Base-by-base conservation (phyloP, 1,140 invertebrate genomes). In the Spodoptera frugiperda region DNA sequence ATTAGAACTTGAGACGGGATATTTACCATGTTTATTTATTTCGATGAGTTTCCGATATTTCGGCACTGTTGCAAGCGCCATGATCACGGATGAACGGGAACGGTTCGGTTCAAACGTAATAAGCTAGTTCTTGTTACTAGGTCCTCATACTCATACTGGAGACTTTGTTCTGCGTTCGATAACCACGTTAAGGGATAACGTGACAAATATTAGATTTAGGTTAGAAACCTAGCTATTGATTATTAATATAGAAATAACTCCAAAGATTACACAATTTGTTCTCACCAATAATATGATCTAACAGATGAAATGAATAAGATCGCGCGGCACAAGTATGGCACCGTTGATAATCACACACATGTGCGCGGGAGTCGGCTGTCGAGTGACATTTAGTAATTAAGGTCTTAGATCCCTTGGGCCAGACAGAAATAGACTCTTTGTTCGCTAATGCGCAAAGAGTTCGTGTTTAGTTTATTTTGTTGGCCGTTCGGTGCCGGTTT, bases 311-410 rank as follows among this genome's bases (percentile, higher is more conserved):
- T 39, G 33, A 59, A 55, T 14, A 59, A 15, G 68, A 25, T 48
- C 15, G 30, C 10, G 30, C 19, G 49, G 19, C 14, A 30, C 70
- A 57, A 55, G 17, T 74, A 63, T 61, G 73, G 59, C 63, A 53
- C 30, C 68, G 54, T 77, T 63, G 59, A 59, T 59, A 59, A n/a
- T 54, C 51, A 9, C 70, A 73, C 70, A 73, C 59, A 55, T 73
- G 70, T 78, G 79, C 63, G 71, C 70, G 70, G 71, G 79, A 79
- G 78, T 79, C 44, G 55, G 30, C 67, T 70, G 78, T 54, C 59
- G 76, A 74, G 51, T 76, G 78, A 79, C 78, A 76, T 25, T n/a
- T 61, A 54, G 72, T 80, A 80, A 80, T 80, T 80, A 80, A 78
- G 79, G 79, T 78, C 78, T 68, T 73, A 73, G 70, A 70, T 80